Evolutionary conservation across 2,888 invertebrate genomes (phyloP).

Genomic region (Hemithea aestivaria): DNA sequence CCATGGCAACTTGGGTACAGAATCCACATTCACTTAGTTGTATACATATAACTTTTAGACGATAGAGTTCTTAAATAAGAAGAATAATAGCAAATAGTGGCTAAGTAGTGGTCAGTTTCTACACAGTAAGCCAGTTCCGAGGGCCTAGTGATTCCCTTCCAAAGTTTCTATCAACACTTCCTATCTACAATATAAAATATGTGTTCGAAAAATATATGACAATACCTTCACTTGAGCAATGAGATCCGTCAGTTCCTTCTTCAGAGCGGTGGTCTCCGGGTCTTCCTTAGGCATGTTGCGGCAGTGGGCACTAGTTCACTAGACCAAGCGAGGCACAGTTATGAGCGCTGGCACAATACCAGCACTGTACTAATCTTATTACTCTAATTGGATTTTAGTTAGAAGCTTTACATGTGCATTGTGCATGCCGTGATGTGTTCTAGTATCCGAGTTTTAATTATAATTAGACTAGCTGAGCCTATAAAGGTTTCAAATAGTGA

Average conservation of each 20-base stretch:
- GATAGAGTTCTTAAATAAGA: too few species aligned
- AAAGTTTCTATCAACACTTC: too few species aligned
- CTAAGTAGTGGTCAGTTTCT: too few species aligned
- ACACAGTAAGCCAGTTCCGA: too few species aligned
- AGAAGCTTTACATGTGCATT: constrained; percentile 61
- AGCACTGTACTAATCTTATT: constrained; percentile 52
- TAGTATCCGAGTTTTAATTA: constrained; percentile 29
- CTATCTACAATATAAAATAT: too few species aligned
- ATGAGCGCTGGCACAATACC: constrained; percentile 30
- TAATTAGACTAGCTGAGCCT: constrained; percentile 13
- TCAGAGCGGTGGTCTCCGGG: constrained; percentile 87
- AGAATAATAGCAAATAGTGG: too few species aligned
- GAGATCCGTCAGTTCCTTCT: constrained; percentile 89
- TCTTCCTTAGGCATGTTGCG: constrained; percentile 91
- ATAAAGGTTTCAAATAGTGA: not conserved
- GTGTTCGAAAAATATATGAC: too few species aligned
- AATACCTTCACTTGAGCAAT: constrained; percentile 90
- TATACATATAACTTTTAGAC: too few species aligned
- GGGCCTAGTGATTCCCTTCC: too few species aligned
- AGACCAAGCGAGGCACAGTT: constrained; percentile 20
- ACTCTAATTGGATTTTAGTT: constrained; percentile 62
- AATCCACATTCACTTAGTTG: too few species aligned
- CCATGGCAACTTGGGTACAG: too few species aligned
- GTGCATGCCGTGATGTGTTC: constrained; percentile 26
- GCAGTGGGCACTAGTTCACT: constrained; percentile 21